phyloP scores from a whole-genome alignment of 2,113 vertebrate genomes.

The Sorex araneus region DNA sequence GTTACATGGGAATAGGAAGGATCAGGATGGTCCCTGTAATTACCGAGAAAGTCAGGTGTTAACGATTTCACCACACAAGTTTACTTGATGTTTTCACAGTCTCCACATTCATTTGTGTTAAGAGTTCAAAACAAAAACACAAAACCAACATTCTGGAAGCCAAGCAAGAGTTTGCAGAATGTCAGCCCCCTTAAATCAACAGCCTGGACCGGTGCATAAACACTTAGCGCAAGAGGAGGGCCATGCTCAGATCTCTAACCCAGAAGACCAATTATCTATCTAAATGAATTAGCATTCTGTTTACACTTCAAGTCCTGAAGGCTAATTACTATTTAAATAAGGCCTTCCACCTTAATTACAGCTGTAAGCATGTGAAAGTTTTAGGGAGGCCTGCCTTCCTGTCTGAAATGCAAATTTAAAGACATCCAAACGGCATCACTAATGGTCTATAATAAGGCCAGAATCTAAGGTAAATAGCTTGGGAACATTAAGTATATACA shows the following conservation, averaged over 20 bases:
- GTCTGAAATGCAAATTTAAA: conserved; percentile 54
- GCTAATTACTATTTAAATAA: conserved; percentile 83
- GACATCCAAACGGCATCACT: conserved; percentile 5
- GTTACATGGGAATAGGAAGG: background rate
- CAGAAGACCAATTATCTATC: conserved; percentile 69
- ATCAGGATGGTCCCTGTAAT: background rate
- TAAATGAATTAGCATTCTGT: conserved; percentile 78
- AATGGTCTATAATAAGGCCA: background rate
- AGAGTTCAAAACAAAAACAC: background rate
- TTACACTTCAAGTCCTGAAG: conserved; percentile 64
- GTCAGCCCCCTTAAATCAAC: background rate
- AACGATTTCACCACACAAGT: background rate
- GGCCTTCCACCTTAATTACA: conserved; percentile 78
- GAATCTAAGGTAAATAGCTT: conserved; percentile 20
- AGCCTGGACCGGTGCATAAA: background rate
- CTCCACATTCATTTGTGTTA: conserved; percentile 3
- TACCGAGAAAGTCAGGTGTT: background rate
- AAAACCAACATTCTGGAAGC: conserved; percentile 3
- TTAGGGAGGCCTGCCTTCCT: conserved; percentile 38
- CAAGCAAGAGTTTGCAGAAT: conserved; percentile 37
- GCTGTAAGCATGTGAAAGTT: conserved; percentile 74
- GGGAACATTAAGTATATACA: background rate
- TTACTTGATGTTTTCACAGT: conserved; percentile 39
- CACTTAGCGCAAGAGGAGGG: background rate
- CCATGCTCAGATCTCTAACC: conserved; percentile 41